phyloP scores from a whole-genome alignment of 2,113 vertebrate species.

The Thymallus thymallus region DNA sequence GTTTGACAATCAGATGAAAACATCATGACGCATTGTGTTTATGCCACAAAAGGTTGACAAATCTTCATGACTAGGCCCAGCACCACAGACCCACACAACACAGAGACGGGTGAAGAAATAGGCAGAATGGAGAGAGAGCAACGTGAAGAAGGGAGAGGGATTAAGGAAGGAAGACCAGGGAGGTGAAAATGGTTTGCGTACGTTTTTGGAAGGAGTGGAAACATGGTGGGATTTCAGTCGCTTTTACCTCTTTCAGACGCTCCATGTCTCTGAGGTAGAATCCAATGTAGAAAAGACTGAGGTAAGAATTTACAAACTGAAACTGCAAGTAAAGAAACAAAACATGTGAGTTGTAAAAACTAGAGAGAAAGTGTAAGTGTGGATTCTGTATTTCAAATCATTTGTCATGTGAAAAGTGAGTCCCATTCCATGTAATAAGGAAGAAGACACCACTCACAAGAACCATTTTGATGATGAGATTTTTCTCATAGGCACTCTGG shows the following conservation, averaged over 20 bases:
- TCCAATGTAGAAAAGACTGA: slow-evolving; percentile 99
- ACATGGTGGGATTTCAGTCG: not conserved
- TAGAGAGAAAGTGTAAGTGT: not conserved
- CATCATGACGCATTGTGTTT: too few relatives aligned
- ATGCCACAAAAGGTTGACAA: too few relatives aligned
- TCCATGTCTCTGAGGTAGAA: slow-evolving; percentile 99
- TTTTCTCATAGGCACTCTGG: slow-evolving; percentile 98
- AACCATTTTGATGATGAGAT: slow-evolving; percentile 98
- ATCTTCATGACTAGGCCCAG: too few relatives aligned
- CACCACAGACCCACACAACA: not conserved
- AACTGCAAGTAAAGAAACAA: slow-evolving; percentile 74
- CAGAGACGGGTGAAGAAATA: slow-evolving; percentile 25
- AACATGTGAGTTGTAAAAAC: too few relatives aligned
- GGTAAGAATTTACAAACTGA: slow-evolving; percentile 98
- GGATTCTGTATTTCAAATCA: slow-evolving; percentile 1
- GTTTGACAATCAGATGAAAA: too few relatives aligned
- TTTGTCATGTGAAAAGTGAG: not conserved
- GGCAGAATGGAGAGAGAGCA: slow-evolving; percentile 12
- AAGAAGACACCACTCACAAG: slow-evolving; percentile 80
- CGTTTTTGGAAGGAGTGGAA: not conserved
- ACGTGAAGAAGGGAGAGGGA: slow-evolving; percentile 6
- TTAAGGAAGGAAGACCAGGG: slow-evolving; percentile 6
- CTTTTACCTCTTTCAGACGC: slow-evolving; percentile 90
- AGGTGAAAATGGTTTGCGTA: not conserved
- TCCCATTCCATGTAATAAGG: not conserved